Percentiles rank a stretch among this genome's conserved stretches.
Evolutionary conservation across 2,888 invertebrate genomes (phyloP).

Genomic region (Deroplatys truncata): DNA sequence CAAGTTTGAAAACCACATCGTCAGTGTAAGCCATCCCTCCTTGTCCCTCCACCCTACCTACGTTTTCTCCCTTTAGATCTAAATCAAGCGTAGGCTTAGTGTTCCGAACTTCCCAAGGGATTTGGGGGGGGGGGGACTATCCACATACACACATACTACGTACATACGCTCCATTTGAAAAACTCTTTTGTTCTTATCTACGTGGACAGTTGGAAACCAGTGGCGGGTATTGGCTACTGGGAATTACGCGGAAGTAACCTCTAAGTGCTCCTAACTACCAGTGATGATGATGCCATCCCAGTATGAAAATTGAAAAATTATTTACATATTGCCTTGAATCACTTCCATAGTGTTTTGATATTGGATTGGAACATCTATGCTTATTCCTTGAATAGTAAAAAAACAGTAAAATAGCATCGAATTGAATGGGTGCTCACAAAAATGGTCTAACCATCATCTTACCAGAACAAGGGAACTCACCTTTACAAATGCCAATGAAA

Average conservation of each 20-base stretch:
- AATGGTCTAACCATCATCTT: no score
- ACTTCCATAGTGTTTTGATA: no score
- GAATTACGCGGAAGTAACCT: neutral
- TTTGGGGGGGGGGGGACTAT: neutral
- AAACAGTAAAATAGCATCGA: no score
- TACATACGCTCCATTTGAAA: neutral
- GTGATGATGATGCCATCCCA: neutral
- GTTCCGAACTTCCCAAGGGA: neutral
- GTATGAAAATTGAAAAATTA: neutral
- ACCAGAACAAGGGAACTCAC: no score
- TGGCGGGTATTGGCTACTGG: neutral
- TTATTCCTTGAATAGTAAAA: no score
- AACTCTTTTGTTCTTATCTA: neutral
- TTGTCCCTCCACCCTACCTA: neutral
- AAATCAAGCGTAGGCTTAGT: neutral
- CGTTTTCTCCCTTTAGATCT: neutral
- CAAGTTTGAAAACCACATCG: neutral
- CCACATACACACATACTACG: neutral
- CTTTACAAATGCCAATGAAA: no score
- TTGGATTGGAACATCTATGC: no score
- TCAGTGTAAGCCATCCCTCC: neutral
- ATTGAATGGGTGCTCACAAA: no score
- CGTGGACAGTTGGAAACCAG: neutral
- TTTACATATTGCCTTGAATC: no score
- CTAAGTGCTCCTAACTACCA: neutral